A percentile compares a stretch with the other conserved stretches of the same genome.
phyloP scores from a whole-genome alignment of 1,140 invertebrate genomes.

The Apocrypta bakeri region DNA sequence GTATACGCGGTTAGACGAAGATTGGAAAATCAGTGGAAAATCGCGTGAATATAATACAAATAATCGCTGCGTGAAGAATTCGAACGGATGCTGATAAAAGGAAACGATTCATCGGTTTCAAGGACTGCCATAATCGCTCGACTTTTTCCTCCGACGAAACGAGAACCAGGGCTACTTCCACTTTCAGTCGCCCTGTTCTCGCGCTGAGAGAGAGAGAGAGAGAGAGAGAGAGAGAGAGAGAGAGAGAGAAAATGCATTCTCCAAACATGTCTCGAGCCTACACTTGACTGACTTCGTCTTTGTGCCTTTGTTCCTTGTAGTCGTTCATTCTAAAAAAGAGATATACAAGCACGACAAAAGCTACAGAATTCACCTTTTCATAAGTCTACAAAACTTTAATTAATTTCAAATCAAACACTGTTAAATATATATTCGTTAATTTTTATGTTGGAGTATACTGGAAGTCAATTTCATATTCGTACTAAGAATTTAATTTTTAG shows the following conservation, averaged over 20 bases:
- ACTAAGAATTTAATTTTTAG: no score
- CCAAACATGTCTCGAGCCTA: neutral
- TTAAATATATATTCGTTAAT: no score
- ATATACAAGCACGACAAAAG: no score
- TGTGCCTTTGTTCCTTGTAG: neutral
- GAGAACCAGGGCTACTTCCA: neutral
- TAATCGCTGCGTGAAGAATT: neutral
- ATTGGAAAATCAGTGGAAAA: conserved; percentile 10
- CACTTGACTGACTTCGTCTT: neutral
- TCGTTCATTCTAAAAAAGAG: no score
- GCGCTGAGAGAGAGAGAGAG: neutral
- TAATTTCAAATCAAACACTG: no score
- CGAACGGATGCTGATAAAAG: conserved; percentile 3
- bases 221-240: no score
- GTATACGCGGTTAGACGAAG: neutral
- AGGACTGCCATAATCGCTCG: conserved; percentile 17
- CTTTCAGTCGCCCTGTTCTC: neutral
- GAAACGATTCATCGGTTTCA: conserved; percentile 1
- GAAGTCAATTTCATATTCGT: no score
- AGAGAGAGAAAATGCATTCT: neutral
- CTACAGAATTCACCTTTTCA: no score
- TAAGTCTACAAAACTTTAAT: no score
- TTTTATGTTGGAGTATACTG: no score
- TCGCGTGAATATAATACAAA: neutral
- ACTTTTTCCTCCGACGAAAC: neutral